These are phyloP conservation scores for Andrena haemorrhoa DNA, from an alignment of 2,888 invertebrate genomes.

Conservation along the genomic window DNA sequence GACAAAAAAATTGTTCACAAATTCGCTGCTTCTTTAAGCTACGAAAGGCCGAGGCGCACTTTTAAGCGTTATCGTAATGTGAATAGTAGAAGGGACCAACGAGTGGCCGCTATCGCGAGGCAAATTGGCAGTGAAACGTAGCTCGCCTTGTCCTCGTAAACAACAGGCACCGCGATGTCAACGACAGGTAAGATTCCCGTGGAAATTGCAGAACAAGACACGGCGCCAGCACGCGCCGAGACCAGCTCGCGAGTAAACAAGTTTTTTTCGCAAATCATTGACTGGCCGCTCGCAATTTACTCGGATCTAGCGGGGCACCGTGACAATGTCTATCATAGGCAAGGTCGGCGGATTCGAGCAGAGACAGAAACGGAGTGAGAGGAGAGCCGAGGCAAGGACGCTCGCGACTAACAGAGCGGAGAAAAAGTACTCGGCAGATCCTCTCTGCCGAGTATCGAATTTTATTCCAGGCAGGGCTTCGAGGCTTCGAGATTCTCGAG, in stretches of 20 bases:
- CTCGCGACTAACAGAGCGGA: background rate
- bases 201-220: constrained; percentile 23
- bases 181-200: constrained; percentile 38
- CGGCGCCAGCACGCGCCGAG: background rate
- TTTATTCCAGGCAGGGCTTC: constrained; percentile 3
- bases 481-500: too few relatives aligned
- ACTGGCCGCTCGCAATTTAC: constrained; percentile 23
- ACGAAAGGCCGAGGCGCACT: too few relatives aligned
- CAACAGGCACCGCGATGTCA: constrained; percentile 20
- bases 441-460: constrained; percentile 4
- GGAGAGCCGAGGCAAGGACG: constrained; percentile 34
- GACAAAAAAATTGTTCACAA: too few relatives aligned
- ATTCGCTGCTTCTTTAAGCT: too few relatives aligned
- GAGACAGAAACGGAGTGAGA: constrained; percentile 25
- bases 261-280: constrained; percentile 55
- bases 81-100: background rate
- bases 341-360: constrained; percentile 58
- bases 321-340: constrained; percentile 62
- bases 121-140: background rate
- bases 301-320: constrained; percentile 48
- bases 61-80: too few relatives aligned
- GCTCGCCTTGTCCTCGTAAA: background rate
- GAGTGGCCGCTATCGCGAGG: background rate
- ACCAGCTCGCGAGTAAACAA: constrained; percentile 42
- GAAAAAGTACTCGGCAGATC: constrained; percentile 25